Evolutionary conservation across 2,888 invertebrate genomes (phyloP).

Genomic region (Cerceris rybyensis): DNA sequence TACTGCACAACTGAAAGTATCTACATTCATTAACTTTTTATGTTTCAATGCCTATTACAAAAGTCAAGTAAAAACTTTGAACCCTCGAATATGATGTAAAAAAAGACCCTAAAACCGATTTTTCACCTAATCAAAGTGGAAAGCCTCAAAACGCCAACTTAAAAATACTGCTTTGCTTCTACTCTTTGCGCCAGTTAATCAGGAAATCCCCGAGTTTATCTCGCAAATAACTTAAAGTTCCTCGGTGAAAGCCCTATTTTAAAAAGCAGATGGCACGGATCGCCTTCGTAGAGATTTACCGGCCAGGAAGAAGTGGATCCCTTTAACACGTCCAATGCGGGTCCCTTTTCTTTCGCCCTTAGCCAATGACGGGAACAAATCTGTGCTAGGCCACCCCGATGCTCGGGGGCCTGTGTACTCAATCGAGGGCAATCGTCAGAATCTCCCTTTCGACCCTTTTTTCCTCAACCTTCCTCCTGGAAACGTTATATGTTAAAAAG

Average conservation of each 20-base stretch:
- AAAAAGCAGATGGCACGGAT: slow-evolving; percentile 2
- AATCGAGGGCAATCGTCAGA: not conserved
- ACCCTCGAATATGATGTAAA: too few species aligned
- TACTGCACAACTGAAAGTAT: too few species aligned
- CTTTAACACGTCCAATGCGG: slow-evolving; percentile 3
- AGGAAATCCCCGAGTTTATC: not conserved
- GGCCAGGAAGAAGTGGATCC: not conserved
- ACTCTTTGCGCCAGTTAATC: not conserved
- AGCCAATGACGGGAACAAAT: slow-evolving; percentile 1
- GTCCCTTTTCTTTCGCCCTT: slow-evolving; percentile 1
- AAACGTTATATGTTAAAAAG: not conserved
- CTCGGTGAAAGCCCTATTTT: slow-evolving; percentile 1
- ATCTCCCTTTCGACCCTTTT: not conserved
- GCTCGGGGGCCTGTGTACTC: not conserved
- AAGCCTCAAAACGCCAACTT: too few species aligned
- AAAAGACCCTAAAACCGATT: too few species aligned
- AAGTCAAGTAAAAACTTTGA: too few species aligned
- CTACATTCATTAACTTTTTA: too few species aligned
- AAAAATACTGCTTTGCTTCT: not conserved
- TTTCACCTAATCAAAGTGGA: too few species aligned
- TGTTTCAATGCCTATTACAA: too few species aligned
- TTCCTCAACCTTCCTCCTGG: not conserved
- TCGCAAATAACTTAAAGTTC: not conserved
- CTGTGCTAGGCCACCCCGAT: not conserved
- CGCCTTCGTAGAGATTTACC: not conserved